Base-by-base conservation (phyloP, 2,888 invertebrate species). In the Phrixothrix hirtus region DNA sequence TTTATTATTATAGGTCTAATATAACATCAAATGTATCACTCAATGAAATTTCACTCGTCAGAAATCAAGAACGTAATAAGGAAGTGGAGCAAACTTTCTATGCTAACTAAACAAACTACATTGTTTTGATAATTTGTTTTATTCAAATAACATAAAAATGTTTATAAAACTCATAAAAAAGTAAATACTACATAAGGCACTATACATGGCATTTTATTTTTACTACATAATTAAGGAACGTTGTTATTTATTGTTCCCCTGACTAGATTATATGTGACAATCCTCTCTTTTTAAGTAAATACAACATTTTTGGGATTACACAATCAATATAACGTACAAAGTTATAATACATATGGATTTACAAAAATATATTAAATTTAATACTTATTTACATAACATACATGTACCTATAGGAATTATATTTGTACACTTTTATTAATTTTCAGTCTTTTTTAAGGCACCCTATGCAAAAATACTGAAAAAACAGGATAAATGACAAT, bases 81-180 rank as follows among this genome's bases (percentile, higher is more conserved):
- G 46, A 47, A 42, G 53, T 53, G 25, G 47, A 38, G 25, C 37
- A 43, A 38, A 36, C 47, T 48, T 47, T 38, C 47, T 43, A 46
- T 16, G 38, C 27, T 35, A 35, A 45, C 11, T 43, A 48, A 42
- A 44, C 32, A 47, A 50, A 43, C 31, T 16, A 38, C 29, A 54
- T 46, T 54, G 50, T 50, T 55, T 49, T 31, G 29, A 51, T 38
- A 47, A 27, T 17, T 32, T 51, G 47, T 68, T 72, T 72, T 70
- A 71, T 72, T 73, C 41, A 71, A 73, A 71, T 71, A 69, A 64
- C 71, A 74, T 73, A 73, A 71, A 62, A 73, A 72, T 73, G 69
- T 71, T 66, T 64, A 67, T 64, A 62, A 57, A 63, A 52, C 36
- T 48, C 37, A 47, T 52, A 57, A 58, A 68, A 70, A 68, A 65